Base-by-base conservation (phyloP, 2,113 vertebrate genomes). In the Hippocampus comes region DNA sequence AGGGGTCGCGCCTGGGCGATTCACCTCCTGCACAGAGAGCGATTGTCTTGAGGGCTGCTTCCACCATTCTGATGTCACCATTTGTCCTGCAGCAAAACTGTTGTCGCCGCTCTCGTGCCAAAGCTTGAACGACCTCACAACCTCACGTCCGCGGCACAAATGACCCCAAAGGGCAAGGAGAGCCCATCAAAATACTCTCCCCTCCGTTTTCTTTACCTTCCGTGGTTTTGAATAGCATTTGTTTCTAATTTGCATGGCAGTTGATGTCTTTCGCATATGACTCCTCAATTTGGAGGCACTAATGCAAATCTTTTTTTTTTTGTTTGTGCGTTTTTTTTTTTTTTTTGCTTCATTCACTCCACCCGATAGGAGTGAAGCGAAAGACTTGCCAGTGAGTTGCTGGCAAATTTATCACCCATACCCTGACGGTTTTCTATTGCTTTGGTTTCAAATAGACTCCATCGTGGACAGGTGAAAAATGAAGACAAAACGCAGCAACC, bases 171-270 rank as follows among this genome's bases (percentile, higher is more conserved):
- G 41, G n/a, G 18, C 20, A 57, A 18, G 43, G 8, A 1, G 4
- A 56, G 64, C 42, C 38, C 20, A 57, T 6, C 2, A 5, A 51
- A 71, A 64, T 23, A n/a, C 15, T 27, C 5, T 0, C 53, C 67
- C 1, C 23, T 20, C 38, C 48, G 60, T 11, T 53, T 25, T 41
- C 5, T 0, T 63, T 43, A 51, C 48, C 18, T 53, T 43, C 1
- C 20, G 15, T 68, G 73, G 21, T 30, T 91, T 92, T 92, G 88
- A 87, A 89, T 92, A 5, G 69, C 0, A 90, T 93, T 92, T 92
- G 84, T 69, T 59, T 91, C 63, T 79, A 57, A 88, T 93, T 93
- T 93, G 89, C 87, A 87, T 92, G 92, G 91, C 91, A 92, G 91
- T 93, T 93, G 87, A 87, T 73, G 84, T 49, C 82, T 81, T 82